Evolutionary conservation across 2,797 vertebrate genomes (phyloP).

Genomic region (Anniella stebbinsi): DNA sequence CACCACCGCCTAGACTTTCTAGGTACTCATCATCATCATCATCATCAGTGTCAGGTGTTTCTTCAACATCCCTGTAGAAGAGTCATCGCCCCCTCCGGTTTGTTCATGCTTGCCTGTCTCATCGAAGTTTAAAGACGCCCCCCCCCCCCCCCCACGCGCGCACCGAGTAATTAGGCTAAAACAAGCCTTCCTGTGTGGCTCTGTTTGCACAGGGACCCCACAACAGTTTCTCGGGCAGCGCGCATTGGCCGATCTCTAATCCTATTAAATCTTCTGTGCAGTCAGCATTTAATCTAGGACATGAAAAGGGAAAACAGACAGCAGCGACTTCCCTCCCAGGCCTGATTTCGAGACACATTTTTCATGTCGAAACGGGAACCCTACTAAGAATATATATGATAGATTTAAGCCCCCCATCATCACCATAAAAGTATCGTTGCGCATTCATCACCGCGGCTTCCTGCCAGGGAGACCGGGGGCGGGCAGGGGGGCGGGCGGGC

Average conservation of each 20-base stretch:
- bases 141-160: constrained; percentile 39
- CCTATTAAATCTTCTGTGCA: constrained; percentile 69
- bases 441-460: neutral
- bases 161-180: constrained; percentile 46
- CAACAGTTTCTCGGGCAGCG: constrained; percentile 60
- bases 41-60: neutral
- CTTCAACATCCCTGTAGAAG: neutral
- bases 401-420: neutral
- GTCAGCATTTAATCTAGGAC: constrained; percentile 70
- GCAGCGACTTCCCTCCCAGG: constrained; percentile 59
- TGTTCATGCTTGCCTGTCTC: constrained; percentile 1
- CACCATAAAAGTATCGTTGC: neutral
- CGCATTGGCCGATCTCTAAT: constrained; percentile 71
- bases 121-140: constrained; percentile 36
- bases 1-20: neutral
- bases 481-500: no score
- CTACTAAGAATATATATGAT: neutral
- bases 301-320: constrained; percentile 36
- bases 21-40: neutral
- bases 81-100: constrained; percentile 21
- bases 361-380: constrained; percentile 22
- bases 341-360: constrained; percentile 48
- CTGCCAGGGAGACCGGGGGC: neutral
- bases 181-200: constrained; percentile 32
- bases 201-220: constrained; percentile 61